Evolutionary conservation across 2,113 vertebrate genomes (phyloP).

Genomic region (Petaurus breviceps): DNA sequence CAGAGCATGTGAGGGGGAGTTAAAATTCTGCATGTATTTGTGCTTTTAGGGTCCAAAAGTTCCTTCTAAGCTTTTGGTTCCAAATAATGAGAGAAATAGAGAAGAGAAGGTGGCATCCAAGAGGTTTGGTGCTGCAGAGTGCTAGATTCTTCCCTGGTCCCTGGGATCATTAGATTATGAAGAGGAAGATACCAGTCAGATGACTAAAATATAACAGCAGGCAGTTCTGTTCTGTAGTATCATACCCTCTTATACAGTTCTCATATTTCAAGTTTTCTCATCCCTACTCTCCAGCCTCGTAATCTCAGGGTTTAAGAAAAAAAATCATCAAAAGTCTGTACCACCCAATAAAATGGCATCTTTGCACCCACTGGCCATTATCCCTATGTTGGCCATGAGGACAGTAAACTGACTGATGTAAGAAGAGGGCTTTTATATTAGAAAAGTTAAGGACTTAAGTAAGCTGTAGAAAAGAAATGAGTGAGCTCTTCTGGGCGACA

Average conservation of each 20-base stretch:
- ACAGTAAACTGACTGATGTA: conserved; percentile 39
- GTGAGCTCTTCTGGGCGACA: background rate
- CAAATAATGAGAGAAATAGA: conserved; percentile 7
- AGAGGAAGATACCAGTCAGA: background rate
- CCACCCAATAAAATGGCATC: background rate
- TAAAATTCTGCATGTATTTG: background rate
- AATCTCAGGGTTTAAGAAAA: conserved; percentile 8
- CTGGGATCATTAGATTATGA: conserved; percentile 11
- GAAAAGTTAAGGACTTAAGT: conserved; percentile 17
- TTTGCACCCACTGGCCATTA: background rate
- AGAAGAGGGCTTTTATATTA: background rate
- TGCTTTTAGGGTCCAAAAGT: conserved; percentile 16
- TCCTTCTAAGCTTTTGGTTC: background rate
- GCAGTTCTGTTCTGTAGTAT: conserved; percentile 40
- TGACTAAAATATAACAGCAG: background rate
- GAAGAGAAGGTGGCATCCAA: background rate
- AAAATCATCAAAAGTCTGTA: conserved; percentile 6
- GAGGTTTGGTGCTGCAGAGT: background rate
- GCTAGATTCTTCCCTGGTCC: conserved; percentile 12
- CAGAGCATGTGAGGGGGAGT: background rate
- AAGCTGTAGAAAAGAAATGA: conserved; percentile 25
- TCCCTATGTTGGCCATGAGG: conserved; percentile 10
- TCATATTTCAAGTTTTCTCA: background rate
- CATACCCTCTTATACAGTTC: conserved; percentile 8
- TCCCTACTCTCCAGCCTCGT: background rate